Evolutionary conservation across 2,113 vertebrate genomes (phyloP), one percentile per base, ranked within the genome.

Genomic region (Xenopus tropicalis): DNA sequence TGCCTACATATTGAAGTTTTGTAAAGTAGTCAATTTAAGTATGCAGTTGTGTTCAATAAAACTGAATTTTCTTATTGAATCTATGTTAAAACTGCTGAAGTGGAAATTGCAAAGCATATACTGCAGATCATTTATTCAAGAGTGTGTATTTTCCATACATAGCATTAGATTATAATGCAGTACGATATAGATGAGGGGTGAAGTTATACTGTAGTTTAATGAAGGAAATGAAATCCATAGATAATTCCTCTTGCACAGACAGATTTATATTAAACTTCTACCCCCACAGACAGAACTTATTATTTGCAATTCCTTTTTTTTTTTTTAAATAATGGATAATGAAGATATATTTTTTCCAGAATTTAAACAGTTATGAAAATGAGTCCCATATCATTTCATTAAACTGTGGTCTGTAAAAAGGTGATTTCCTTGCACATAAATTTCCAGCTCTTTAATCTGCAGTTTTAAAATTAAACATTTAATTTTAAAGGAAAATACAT

Each of bases 21-120:
- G 43, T 63, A 61, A 59, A 37, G 22, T 10, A 59, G 14, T 74
- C 16, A 48, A 46, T 20, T 74, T 58, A 48, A 42, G 51, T n/a
- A 74, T 57, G 51, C 62, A 74, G 56, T n/a, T 14, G 61, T 58
- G 54, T 66, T 74, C 37, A 58, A 67, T 67, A 74, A 59, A 70
- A 66, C 20, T 0, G 12, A 13, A 48, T 46, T 46, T 48, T 23
- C 24, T 54, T 42, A 64, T 52, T 54, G 63, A 66, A 64, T 72
- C 70, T 56, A 64, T 54, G n/a, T 64, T 29, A 42, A 56, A 72
- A 72, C 61, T 54, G 61, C 70, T 64, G 61, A 72, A 63, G 61
- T 54, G 48, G 70, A 72, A 72, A 72, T 62, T 72, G 59, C n/a
- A 56, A 54, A 72, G 58, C 23, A 62, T 22, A 71, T 48, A 48